Percentiles rank a stretch among this genome's conserved stretches.
These are phyloP conservation scores for Pilophorus perplexus DNA, from an alignment of 2,888 invertebrate genomes.

Conservation along the genomic window DNA sequence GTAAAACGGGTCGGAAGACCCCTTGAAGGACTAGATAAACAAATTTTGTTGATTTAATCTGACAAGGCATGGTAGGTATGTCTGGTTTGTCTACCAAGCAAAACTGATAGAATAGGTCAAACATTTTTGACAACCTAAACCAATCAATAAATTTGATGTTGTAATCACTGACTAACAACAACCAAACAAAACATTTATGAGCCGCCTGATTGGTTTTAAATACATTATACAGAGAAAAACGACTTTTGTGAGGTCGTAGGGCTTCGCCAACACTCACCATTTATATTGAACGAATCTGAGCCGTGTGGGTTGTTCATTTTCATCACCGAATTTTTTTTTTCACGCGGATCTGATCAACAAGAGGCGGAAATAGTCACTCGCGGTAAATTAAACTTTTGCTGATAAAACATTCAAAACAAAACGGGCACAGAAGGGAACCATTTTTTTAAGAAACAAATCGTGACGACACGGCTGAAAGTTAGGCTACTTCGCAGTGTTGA, in stretches of 20 bases:
- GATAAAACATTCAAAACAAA: too few relatives aligned
- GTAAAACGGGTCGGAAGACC: neutral
- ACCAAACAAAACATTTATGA: neutral
- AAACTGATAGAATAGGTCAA: neutral
- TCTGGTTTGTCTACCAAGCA: neutral
- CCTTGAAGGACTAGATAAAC: neutral
- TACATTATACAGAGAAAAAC: neutral
- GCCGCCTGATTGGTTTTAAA: too few relatives aligned
- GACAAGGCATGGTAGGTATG: neutral
- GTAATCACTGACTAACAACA: neutral
- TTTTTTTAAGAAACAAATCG: too few relatives aligned
- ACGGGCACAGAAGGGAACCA: too few relatives aligned
- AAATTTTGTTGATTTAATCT: neutral
- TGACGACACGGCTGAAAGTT: too few relatives aligned
- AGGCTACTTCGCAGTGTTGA: too few relatives aligned
- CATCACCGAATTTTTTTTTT: constrained; percentile 37
- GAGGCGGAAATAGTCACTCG: too few relatives aligned
- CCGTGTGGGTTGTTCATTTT: constrained; percentile 49
- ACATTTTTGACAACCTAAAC: constrained; percentile 1
- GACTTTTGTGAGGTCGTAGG: constrained; percentile 21
- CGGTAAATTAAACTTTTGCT: too few relatives aligned
- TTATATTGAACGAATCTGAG: constrained; percentile 49
- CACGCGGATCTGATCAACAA: too few relatives aligned
- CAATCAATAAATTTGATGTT: too few relatives aligned
- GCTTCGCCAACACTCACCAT: constrained; percentile 46